Evolutionary conservation across 2,113 vertebrate species (phyloP).

Genomic region (Peromyscus polionotus): DNA sequence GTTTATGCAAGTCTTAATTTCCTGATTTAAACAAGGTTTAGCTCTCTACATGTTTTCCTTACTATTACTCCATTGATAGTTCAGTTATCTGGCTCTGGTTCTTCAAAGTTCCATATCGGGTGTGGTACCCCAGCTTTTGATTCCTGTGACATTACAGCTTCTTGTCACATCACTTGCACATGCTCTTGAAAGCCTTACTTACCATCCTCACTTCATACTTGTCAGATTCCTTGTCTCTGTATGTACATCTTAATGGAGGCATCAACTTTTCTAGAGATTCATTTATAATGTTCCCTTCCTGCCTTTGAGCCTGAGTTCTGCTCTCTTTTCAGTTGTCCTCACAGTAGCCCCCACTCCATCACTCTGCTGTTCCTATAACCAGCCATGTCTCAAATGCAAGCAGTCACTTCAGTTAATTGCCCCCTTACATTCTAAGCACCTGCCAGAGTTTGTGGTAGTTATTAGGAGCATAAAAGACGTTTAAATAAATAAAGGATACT

Average conservation of each 20-base stretch:
- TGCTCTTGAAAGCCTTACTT: background rate
- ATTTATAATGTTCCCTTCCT: background rate
- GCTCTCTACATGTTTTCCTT: background rate
- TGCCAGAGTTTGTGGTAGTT: background rate
- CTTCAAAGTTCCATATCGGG: background rate
- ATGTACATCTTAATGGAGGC: background rate
- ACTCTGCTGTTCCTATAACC: background rate
- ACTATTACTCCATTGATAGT: background rate
- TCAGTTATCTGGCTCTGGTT: background rate
- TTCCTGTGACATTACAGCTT: background rate
- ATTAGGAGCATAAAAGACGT: background rate
- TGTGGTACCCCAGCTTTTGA: background rate
- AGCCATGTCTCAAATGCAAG: background rate
- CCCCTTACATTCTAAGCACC: background rate
- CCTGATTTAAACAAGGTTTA: conserved; percentile 17
- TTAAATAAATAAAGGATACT: background rate
- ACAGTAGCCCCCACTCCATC: background rate
- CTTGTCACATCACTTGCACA: background rate
- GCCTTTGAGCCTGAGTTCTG: background rate
- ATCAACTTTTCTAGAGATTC: background rate
- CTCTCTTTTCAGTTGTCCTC: background rate
- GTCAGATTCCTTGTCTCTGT: background rate
- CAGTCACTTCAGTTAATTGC: background rate
- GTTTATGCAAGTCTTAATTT: conserved; percentile 1
- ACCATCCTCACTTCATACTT: background rate